These are phyloP conservation scores for Platyrinchus mystaceus DNA, from an alignment of 2,797 vertebrate genomes.

Conservation along the genomic window DNA sequence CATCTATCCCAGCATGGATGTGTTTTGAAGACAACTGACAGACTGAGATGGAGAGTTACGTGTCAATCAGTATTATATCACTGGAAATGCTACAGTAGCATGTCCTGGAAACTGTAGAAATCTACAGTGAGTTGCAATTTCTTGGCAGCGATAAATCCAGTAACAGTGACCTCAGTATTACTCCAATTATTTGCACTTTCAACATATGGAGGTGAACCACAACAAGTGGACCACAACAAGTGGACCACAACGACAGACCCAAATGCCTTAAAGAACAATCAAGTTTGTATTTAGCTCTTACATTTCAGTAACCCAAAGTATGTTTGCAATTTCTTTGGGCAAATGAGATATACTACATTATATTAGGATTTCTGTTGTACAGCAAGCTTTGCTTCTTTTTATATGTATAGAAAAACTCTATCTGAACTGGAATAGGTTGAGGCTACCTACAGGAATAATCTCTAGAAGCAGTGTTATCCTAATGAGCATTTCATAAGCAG, in stretches of 20 bases:
- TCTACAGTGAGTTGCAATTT: not conserved
- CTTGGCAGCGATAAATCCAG: not conserved
- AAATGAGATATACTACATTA: not conserved
- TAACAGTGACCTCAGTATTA: not conserved
- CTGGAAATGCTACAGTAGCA: not conserved
- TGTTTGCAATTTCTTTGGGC: not conserved
- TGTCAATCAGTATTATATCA: not conserved
- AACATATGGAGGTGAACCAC: not conserved
- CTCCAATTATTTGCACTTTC: not conserved
- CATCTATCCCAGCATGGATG: not conserved
- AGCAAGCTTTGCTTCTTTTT: not conserved
- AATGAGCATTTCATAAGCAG: conserved; percentile 6
- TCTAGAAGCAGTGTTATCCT: not conserved
- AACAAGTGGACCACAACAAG: not conserved
- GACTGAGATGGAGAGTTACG: not conserved
- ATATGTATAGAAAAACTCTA: not conserved
- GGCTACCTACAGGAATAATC: not conserved
- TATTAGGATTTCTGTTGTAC: not conserved
- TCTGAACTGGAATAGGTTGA: not conserved
- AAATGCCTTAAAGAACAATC: not conserved
- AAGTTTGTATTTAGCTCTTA: not conserved
- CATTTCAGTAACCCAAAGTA: not conserved
- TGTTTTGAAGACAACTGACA: not conserved
- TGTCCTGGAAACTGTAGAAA: not conserved
- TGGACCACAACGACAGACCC: not conserved